These are phyloP conservation scores for Taphrorychus bicolor DNA, from an alignment of 2,888 invertebrate genomes.

Conservation along the genomic window DNA sequence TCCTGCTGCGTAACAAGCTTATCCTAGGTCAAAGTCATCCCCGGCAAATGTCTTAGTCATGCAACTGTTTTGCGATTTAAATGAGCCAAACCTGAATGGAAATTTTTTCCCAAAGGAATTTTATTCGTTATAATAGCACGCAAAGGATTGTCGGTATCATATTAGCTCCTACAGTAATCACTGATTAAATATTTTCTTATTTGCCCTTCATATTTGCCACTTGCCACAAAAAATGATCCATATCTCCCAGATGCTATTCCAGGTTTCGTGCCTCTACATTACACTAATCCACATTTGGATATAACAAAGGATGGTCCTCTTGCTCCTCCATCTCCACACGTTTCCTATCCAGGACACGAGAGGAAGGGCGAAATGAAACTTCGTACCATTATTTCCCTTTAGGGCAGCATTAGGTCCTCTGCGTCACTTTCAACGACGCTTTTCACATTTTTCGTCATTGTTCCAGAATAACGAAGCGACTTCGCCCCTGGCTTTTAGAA, in stretches of 20 bases:
- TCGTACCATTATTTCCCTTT: conserved; percentile 21
- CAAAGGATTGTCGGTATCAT: too few species aligned
- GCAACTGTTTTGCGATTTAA: conserved; percentile 24
- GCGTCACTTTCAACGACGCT: conserved; percentile 27
- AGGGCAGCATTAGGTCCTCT: conserved; percentile 32
- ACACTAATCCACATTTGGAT: not conserved
- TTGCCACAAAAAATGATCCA: too few species aligned
- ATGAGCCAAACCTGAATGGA: conserved; percentile 2
- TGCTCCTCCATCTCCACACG: not conserved
- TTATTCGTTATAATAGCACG: too few species aligned
- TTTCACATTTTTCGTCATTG: conserved; percentile 36
- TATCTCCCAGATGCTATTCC: too few species aligned
- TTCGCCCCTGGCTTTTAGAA: conserved; percentile 16
- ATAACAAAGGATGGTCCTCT: not conserved
- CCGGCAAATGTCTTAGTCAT: conserved; percentile 22
- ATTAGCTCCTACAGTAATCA: too few species aligned
- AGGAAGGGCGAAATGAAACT: conserved; percentile 1
- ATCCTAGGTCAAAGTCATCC: conserved; percentile 24
- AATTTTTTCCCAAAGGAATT: not conserved
- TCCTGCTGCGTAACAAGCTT: conserved; percentile 28
- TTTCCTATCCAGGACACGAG: not conserved
- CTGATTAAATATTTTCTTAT: too few species aligned
- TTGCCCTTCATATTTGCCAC: too few species aligned
- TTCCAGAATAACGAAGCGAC: conserved; percentile 31
- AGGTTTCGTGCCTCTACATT: too few species aligned